Evolutionary conservation across 2,113 vertebrate genomes (phyloP), one percentile per base, ranked within the genome.

Genomic region (Pelmatolapia mariae): DNA sequence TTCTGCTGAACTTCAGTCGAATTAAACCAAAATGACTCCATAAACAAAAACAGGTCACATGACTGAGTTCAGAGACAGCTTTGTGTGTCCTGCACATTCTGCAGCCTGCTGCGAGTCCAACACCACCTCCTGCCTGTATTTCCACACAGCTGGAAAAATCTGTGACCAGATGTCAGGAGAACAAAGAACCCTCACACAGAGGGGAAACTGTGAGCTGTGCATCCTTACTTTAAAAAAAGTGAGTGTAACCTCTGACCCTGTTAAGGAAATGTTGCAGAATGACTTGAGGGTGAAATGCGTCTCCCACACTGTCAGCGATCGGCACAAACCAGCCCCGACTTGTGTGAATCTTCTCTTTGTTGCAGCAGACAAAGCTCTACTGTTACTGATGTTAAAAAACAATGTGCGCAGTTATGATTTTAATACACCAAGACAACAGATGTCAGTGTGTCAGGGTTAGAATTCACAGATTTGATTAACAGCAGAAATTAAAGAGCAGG

Each of bases 311-410:
- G 56, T 1, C 31, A 83, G 10, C 3, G 1, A 18, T 43, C 8
- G 3, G 38, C 19, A 50, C 81, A 24, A 83, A 91, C 94, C 79
- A 47, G 94, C 89, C 90, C 52, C 5, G 33, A 93, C 94, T 85
- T 90, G 95, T 81, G 84, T 82, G n/a, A 73, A 68, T 13, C 53
- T 81, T 56, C 10, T 22, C 40, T 66, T 8, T 36, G 45, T 24
- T 76, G 81, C 57, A n/a, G 53, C 56, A 83, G 66, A 95, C 89
- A 93, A 93, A 83, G 84, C 82, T 90, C 19, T 5, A 56, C 85
- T 93, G 85, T 92, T 91, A 79, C 54, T 66, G 68, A 89, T 40
- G 84, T 87, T 82, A 76, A 50, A 5, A 2, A 83, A 10, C 7
- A 86, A 79, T 59, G 9, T 84, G 84, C 85, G 47, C 84, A n/a